Conservation (phyloP, 1,140 invertebrate species). For the Acyrthosiphon pisum region DNA sequence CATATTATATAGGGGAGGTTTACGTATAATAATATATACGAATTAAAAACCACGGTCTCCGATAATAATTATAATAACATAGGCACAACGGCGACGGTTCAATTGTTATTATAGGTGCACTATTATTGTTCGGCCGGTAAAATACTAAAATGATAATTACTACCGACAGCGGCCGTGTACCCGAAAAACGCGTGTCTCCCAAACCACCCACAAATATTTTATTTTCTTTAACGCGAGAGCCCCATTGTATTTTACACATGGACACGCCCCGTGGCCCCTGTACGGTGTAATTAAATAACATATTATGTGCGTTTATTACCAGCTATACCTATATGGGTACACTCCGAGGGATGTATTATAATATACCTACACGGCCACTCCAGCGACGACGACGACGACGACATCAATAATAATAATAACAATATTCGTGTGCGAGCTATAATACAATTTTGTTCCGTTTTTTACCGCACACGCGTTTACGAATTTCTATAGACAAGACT, state of each 20-base stretch:
- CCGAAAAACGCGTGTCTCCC: not conserved
- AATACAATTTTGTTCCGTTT: not conserved
- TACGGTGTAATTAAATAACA: constrained; percentile 25
- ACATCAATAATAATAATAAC: not conserved
- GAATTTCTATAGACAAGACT: not conserved
- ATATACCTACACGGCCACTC: not conserved
- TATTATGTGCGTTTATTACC: not conserved
- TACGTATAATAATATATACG: not conserved
- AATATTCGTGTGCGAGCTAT: not conserved
- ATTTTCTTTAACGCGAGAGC: not conserved
- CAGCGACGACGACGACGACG: too few species aligned
- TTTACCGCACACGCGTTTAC: not conserved
- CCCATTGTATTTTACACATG: not conserved
- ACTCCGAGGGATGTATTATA: not conserved
- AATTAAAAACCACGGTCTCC: not conserved
- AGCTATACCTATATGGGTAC: not conserved
- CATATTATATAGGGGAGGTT: not conserved
- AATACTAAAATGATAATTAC: not conserved
- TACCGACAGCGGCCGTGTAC: not conserved
- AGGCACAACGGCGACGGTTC: too few species aligned
- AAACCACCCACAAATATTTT: constrained; percentile 39
- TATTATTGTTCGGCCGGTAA: not conserved
- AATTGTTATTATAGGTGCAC: too few species aligned
- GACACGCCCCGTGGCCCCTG: not conserved
- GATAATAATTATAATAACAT: not conserved